Base-by-base conservation (phyloP, 2,888 invertebrate species). In the Mythimna lalbum region DNA sequence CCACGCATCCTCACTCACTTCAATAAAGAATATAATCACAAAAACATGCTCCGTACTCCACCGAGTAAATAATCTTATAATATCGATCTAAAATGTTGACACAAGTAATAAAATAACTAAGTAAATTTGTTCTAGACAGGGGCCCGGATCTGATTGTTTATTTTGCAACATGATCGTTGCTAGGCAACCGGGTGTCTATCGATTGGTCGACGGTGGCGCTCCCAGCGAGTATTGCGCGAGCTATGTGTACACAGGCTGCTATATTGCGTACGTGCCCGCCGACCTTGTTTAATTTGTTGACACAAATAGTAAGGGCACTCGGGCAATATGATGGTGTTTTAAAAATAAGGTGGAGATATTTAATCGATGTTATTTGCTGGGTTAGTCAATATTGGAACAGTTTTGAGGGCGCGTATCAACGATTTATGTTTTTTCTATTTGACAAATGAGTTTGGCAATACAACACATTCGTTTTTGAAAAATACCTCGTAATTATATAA, bases 141-240 rank as follows among this genome's bases (percentile, higher is more conserved):
- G 91, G 90, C 91, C 86, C 88, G 90, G 87, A 87, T 91, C 90
- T 93, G 95, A 95, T 96, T 96, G 96, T 96, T 96, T 96, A 95
- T 96, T 96, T 96, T 96, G 95, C 93, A 96, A 96, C 93, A 93
- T 93, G 95, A 95, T 93, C 95, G 96, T 96, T 94, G 95, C 96
- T 80, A 86, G 83, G 96, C 93, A 92, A 96, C 96, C 86, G 83
- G 84, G 67, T 80, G 85, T 79, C 85, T 95, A 96, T 96, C 94
- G 96, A 96, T 96, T 95, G 91, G 90, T 88, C 85, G 93, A 88
- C 90, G 81, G 92, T 90, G 90, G 94, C 95, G 94, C 92, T 93
- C 84, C 90, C 86, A 79, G 86, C 87, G 89, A 88, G 86, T 83
- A 79, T 84, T 68, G 79, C 63, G 52, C 53, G 74, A 69, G 77